These are phyloP conservation scores for Trichomalopsis sarcophagae DNA, from an alignment of 1,140 invertebrate genomes.

Conservation along the genomic window DNA sequence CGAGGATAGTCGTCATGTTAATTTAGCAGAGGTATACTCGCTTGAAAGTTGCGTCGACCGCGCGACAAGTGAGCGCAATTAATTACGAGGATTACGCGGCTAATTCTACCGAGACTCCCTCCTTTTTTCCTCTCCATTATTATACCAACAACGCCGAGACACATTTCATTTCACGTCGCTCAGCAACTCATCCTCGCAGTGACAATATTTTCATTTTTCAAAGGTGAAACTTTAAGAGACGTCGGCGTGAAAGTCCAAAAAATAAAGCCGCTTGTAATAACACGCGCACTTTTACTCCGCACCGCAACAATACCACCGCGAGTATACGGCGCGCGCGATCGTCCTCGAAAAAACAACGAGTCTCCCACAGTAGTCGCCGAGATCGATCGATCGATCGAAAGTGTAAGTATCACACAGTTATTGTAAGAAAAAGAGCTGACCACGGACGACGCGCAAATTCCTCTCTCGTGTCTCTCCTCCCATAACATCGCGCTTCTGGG, in stretches of 20 bases:
- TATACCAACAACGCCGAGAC: not conserved
- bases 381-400: too few species aligned
- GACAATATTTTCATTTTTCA: not conserved
- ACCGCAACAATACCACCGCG: too few species aligned
- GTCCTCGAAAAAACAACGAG: not conserved
- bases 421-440: too few species aligned
- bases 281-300: too few species aligned
- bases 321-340: too few species aligned
- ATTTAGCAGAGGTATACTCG: not conserved
- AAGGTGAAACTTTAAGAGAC: not conserved
- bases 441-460: too few species aligned
- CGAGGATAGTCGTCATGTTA: not conserved
- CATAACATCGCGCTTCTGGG: not conserved
- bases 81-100: not conserved
- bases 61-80: not conserved
- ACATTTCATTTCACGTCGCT: not conserved
- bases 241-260: not conserved
- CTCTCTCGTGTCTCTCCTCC: not conserved
- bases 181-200: not conserved
- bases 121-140: not conserved
- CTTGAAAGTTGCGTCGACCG: too few species aligned
- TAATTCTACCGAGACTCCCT: not conserved
- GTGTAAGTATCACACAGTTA: too few species aligned
- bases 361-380: too few species aligned
- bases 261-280: too few species aligned